Evolutionary conservation across 2,797 vertebrate genomes (phyloP), one percentile per base, ranked within the genome.

Genomic region (Coregonus sp.): DNA sequence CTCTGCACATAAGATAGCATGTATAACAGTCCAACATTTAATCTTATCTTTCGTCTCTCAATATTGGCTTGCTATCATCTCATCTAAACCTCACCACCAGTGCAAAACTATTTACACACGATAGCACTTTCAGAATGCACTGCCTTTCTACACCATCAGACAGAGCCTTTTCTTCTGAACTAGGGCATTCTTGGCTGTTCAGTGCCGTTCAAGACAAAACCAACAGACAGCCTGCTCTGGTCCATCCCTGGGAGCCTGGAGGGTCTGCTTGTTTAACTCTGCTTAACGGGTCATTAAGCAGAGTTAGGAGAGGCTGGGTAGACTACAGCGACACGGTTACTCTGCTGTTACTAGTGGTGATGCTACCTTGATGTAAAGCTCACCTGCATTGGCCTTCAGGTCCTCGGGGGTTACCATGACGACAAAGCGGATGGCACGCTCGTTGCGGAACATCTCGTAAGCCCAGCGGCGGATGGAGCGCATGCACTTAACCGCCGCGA

Each of bases 351-450:
- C 12, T 72, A 50, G 15, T 4, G 11, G 15, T 15, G 50, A 18
- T 40, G 20, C 15, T 3, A 18, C 4, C 51, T 9, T 14, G 56
- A 59, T 2, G 37, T 50, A 56, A 20, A 9, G 31, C 85, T 85
- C 51, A 94, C 94, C 94, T 86, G 94, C 94, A 52, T 95, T 95
- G 82, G 93, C 94, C 84, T 99, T 99, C 82, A 99, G 93, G 82
- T 99, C 98, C 92, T 99, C 98, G 1, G 97, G 97, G 1, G 98
- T 98, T 80, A 99, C 98, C 98, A 99, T 99, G 66, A 99, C 98
- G 15, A 99, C 98, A 81, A 99, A 99, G 59, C 98, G 95, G 81
- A 99, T 97, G 0, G 96, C 98, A 47, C 97, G 94, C 88, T 99
- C 98, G 2, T 99, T 99, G 4, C 98, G 94, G 87, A 99, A 99